Percentiles rank a stretch among this genome's conserved stretches.
These are phyloP conservation scores for Oscheius sp. DNA, from an alignment of 2,888 invertebrate species.

Conservation along the genomic window DNA sequence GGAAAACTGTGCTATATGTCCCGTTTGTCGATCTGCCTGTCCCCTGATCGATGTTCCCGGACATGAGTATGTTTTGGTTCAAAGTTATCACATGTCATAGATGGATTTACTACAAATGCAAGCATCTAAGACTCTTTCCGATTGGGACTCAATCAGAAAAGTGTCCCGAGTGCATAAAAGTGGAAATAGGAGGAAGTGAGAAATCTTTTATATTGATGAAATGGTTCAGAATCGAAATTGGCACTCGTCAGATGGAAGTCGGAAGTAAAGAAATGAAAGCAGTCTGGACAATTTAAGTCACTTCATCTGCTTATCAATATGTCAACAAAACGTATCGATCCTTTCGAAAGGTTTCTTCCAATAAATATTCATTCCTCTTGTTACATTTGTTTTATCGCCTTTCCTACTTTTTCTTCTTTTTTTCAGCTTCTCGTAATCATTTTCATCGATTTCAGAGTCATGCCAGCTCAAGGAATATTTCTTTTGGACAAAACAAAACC, in stretches of 20 bases:
- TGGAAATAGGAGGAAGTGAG: neutral
- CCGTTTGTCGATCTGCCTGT: neutral
- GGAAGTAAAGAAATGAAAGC: neutral
- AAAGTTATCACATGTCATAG: neutral
- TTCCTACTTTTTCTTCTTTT: neutral
- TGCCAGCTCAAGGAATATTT: slow-evolving; percentile 31
- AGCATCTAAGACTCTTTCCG: neutral
- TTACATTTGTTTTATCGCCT: neutral
- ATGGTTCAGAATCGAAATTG: neutral
- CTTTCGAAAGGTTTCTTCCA: neutral
- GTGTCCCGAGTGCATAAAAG: neutral
- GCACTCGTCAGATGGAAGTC: neutral
- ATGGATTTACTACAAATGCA: neutral
- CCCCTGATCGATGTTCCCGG: neutral
- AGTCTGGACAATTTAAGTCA: neutral
- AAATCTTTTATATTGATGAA: too few relatives aligned
- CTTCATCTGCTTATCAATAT: slow-evolving; percentile 17
- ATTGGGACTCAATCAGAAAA: neutral
- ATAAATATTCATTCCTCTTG: neutral
- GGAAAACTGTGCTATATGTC: neutral
- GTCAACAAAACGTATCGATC: slow-evolving; percentile 23
- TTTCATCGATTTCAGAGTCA: neutral
- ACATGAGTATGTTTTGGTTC: neutral
- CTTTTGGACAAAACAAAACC: slow-evolving; percentile 42
- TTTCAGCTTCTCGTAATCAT: neutral